Evolutionary conservation across 2,888 invertebrate genomes (phyloP), one percentile per base, ranked within the genome.

Genomic region (Elysia crispata): DNA sequence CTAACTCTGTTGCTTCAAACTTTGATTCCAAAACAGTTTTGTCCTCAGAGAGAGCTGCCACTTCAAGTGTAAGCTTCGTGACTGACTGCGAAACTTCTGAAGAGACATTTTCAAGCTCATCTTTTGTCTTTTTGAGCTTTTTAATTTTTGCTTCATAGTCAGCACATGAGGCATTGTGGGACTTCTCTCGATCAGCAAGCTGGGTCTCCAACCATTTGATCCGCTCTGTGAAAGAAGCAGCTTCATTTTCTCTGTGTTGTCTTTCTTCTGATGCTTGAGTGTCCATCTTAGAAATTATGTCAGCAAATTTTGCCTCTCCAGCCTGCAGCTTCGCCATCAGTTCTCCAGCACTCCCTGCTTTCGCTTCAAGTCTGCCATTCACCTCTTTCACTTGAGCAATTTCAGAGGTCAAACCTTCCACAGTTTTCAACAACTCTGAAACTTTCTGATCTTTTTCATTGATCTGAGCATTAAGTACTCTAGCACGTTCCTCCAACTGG

Each of bases 1-100:
- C 84, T 76, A 69, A 79, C 25, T 82, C 67, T 25, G 84, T 81
- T 23, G 84, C 85, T 72, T 86, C 85, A 28, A 85, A 60, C 67
- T 85, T 79, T 72, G 74, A 49, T 54, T 79, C 79, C 20, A 86
- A 70, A 25, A 81, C 77, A 28, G 81, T 83, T 64, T 81, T 81
- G 73, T 86, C 85, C 79, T 80, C 33, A 28, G 54, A 41, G 33
- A 73, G n/a, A 23, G 73, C 3, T 23, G 79, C 49, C 62, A 79
- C 13, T n/a, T 73, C 66, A 11, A 62, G 54, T 20, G 23, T 50
- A 28, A 79, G 11, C 33, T 49, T 62, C 0, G 41, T 41, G 0
- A 70, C 15, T 20, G 18, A 1, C 28, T 25, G 49, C 28, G 28
- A n/a, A 5, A 30, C n/a, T 30, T 70, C 77, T 25, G 62, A 41